phyloP scores from a whole-genome alignment of 2,797 vertebrate species.

The Characodon lateralis region DNA sequence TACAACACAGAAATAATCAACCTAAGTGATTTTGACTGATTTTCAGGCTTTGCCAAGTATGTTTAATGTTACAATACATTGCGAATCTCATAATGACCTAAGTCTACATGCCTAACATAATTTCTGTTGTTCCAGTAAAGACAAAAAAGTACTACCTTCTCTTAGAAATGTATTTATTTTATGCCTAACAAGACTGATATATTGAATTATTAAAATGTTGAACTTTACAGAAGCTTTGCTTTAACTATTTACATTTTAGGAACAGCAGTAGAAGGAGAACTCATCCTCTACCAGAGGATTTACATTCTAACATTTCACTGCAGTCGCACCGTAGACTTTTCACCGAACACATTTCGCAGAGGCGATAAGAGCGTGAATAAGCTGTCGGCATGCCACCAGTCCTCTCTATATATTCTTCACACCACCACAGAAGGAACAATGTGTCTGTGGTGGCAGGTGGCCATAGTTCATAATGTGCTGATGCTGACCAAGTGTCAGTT shows the following conservation, averaged over 20 bases:
- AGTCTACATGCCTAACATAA: no score
- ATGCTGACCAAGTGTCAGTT: constrained; percentile 88
- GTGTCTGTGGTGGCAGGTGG: constrained; percentile 83
- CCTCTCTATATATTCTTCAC: constrained; percentile 86
- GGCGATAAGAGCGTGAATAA: constrained; percentile 77
- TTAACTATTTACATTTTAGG: constrained; percentile 37
- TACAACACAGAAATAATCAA: no score
- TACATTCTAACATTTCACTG: constrained; percentile 58
- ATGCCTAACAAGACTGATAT: not conserved
- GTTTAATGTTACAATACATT: no score
- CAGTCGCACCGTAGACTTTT: constrained; percentile 60
- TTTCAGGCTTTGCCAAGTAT: no score
- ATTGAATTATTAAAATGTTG: not conserved
- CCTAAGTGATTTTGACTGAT: no score
- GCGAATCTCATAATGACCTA: no score
- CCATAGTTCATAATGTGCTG: constrained; percentile 89
- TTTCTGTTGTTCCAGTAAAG: not conserved
- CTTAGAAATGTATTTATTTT: not conserved
- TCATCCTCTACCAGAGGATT: constrained; percentile 43
- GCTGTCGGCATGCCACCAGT: constrained; percentile 65
- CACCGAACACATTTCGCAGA: constrained; percentile 58
- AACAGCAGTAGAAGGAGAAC: constrained; percentile 42
- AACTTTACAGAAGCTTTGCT: not conserved
- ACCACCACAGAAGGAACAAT: constrained; percentile 88
- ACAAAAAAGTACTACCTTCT: not conserved